Evolutionary conservation across 2,113 vertebrate species (phyloP), one percentile per base, ranked within the genome.

Genomic region (Urocynchramus pylzowi): DNA sequence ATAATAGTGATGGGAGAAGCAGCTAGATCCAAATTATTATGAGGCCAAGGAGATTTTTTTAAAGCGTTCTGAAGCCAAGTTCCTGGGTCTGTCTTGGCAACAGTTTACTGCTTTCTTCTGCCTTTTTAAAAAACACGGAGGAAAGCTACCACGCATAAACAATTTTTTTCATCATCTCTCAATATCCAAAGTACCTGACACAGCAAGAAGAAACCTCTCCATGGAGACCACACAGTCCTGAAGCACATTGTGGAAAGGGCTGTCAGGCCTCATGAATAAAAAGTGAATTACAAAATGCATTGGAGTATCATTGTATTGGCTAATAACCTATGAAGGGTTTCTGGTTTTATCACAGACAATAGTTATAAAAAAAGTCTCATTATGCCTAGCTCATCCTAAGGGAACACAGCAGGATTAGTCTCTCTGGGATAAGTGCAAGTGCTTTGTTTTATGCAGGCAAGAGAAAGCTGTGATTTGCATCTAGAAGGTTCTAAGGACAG

Each of bases 221-320:
- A 84, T 7, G 10, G 83, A 86, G 67, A 69, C 71, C 42, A 14
- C 1, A 9, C 10, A 79, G 42, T 92, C 23, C 65, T 67, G 79
- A 95, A 95, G 59, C 37, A 81, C 60, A 45, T 78, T 82, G 82
- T 94, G 88, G 56, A 77, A 94, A 88, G 47, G 88, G 71, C 73
- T 84, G 67, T 81, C n/a, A 78, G 73, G 41, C 41, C 27, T 96
- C 49, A 69, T 80, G 69, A 96, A 96, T 89, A 96, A 84, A 59
- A 93, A 64, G 50, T 57, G 56, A 92, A 82, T 92, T 84, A 80
- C 74, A 23, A 88, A 95, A 67, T 77, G 33, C 77, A 90, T 90
- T 79, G 87, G 42, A 73, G 37, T 87, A 93, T 85, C 60, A 16
- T 54, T 76, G 65, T 90, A 73, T 82, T 88, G 88, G 75, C 84